Evolutionary conservation across 1,140 invertebrate genomes (phyloP), one percentile per base, ranked within the genome.

Genomic region (Lepidurus couesii): DNA sequence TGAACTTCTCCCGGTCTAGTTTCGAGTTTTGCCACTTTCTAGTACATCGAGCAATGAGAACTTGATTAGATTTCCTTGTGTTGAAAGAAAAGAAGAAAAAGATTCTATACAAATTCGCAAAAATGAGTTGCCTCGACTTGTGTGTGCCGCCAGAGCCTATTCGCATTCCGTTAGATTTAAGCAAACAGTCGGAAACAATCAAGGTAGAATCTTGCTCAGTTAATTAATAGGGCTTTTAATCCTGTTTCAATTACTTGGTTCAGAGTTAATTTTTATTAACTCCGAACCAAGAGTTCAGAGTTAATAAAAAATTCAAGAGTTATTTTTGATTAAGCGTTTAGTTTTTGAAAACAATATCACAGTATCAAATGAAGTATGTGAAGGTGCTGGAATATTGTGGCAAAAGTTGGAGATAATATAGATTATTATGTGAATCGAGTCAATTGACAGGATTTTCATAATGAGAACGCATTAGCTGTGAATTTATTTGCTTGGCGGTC

Each of bases 171-270:
- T 74, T 95, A 83, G 91, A 91, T 84, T 86, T 93, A 76, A 88
- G 83, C 82, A 89, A 90, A 81, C 93, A 95, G 84, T 94, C 92
- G 74, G 92, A 94, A 82, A 84, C 89, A 81, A 85, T 93, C 77
- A 92, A 91, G 91, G 93, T 94, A 83, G 82, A 83, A 44, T 6
- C 16, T 26, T 42, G 53, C 16, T 24, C 21, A 74, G 5, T 44
- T 65, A 34, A 44, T 44, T n/a, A 73, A 74, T 65, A 42, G 42
- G 16, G n/a, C 26, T 6, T 47, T 47, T 47, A 6, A 47, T 16
- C 4, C 24, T 24, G 24, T 34, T 4, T 34, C 34, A 34, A 0
- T 34, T 34, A 34, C 34, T 34, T 4, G 3, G 3, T 34, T 34
- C 3, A 34, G 34, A 34, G 0, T 34, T 34, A 24, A 0, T 24